phyloP scores from a whole-genome alignment of 1,140 invertebrate genomes.

The Lepidotrigona ventralis region DNA sequence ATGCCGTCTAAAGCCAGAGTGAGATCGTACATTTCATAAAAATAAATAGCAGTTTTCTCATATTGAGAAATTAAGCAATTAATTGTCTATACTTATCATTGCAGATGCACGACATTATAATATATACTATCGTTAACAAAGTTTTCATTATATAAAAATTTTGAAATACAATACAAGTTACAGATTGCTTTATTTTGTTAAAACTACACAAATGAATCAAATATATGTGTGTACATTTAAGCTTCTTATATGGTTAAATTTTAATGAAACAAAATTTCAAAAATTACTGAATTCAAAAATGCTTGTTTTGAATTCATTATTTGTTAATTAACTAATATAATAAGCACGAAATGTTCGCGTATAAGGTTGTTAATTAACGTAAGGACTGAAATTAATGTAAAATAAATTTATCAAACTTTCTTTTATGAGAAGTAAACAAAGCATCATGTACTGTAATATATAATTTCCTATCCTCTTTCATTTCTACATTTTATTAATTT shows the following conservation, averaged over 20 bases:
- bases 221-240: conserved; percentile 9
- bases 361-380: conserved; percentile 26
- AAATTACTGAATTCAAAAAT: conserved; percentile 27
- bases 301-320: conserved; percentile 41
- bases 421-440: conserved; percentile 11
- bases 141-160: conserved; percentile 49
- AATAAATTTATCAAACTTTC: conserved; percentile 24
- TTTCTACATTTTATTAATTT: background rate
- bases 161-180: conserved; percentile 49
- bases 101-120: conserved; percentile 40
- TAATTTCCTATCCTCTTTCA: conserved; percentile 3
- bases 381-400: conserved; percentile 29
- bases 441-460: background rate
- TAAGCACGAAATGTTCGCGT: conserved; percentile 1
- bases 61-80: conserved; percentile 74
- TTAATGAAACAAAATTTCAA: conserved; percentile 16
- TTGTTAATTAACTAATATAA: conserved; percentile 38
- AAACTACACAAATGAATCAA: conserved; percentile 1
- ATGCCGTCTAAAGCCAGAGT: conserved; percentile 63
- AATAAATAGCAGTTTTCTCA: conserved; percentile 72
- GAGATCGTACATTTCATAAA: conserved; percentile 65
- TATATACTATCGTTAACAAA: conserved; percentile 27
- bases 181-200: conserved; percentile 43
- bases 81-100: conserved; percentile 42
- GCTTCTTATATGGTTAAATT: background rate